Evolutionary conservation across 2,888 invertebrate genomes (phyloP), one percentile per base, ranked within the genome.

Genomic region (Digitonthophagus gazella): DNA sequence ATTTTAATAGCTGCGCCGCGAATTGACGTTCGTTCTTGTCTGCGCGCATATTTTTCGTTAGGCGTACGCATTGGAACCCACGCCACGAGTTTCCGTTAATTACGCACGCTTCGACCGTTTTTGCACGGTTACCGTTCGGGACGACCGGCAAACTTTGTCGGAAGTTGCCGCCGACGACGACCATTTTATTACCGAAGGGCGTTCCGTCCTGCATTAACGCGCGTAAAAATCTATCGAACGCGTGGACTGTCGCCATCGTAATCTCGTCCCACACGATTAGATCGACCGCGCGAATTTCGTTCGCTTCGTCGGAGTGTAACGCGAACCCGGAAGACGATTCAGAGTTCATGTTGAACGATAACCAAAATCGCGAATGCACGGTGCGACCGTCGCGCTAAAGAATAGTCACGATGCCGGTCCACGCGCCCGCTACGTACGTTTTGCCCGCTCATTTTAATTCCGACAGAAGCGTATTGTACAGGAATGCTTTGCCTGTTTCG

Each of bases 401-500:
- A 16, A 75, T 78, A 2, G 79, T 79, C 11, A 79, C 79, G 54
- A 80, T 79, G 11, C 79, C 80, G 2, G 79, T 79, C 67, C 74
- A 78, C 0, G 79, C 79, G 67, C 79, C 75, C 1, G 72, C 67
- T 55, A 15, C 69, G 72, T 71, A 63, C 69, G 63, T 68, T 64
- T 4, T 71, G 67, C 3, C 78, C 70, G 58, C 69, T 58, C 3
- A n/a, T n/a, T n/a, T n/a, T n/a, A n/a, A n/a, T n/a, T n/a, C n/a
- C n/a, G n/a, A n/a, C n/a, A n/a, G n/a, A n/a, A n/a, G n/a, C n/a
- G n/a, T n/a, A n/a, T n/a, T n/a, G n/a, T n/a, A n/a, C n/a, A n/a
- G n/a, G n/a, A 72, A 82, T 1, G 82, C 83, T 74, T 84, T 83
- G 1, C 81, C 83, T 15, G 80, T 78, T 14, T 82, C 83, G 3